phyloP scores from a whole-genome alignment of 2,113 vertebrate species.

The western clawed frog (Xenopus tropicalis) region UCB_Xtro_10.0 CM004451.2:68657001-68657500 shows the following conservation, averaged over 20 bases:
- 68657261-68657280: slow-evolving; percentile 85
- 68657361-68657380: too few species aligned
- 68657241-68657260: slow-evolving; percentile 79
- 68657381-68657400: too few species aligned
- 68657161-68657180: slow-evolving; percentile 72
- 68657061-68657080: slow-evolving; percentile 75
- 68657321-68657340: neutral
- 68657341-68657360: too few species aligned
- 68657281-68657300: slow-evolving; percentile 84
- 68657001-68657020: slow-evolving; percentile 77
- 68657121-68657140: slow-evolving; percentile 79
- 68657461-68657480: too few species aligned
- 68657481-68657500: too few species aligned
- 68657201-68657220: slow-evolving; percentile 72
- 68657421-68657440: too few species aligned
- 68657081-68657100: slow-evolving; percentile 75
- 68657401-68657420: too few species aligned
- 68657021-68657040: slow-evolving; percentile 91
- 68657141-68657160: slow-evolving; percentile 89
- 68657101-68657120: slow-evolving; percentile 77
- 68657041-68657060: slow-evolving; percentile 86
- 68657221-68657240: slow-evolving; percentile 74
- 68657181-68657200: slow-evolving; percentile 68
- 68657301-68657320: slow-evolving; percentile 81
- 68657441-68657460: too few species aligned